Percentiles rank a stretch among this genome's conserved stretches.
These are phyloP conservation scores for Drosophila kepulauana DNA, from an alignment of 1,140 invertebrate species.

Conservation along the genomic window DNA sequence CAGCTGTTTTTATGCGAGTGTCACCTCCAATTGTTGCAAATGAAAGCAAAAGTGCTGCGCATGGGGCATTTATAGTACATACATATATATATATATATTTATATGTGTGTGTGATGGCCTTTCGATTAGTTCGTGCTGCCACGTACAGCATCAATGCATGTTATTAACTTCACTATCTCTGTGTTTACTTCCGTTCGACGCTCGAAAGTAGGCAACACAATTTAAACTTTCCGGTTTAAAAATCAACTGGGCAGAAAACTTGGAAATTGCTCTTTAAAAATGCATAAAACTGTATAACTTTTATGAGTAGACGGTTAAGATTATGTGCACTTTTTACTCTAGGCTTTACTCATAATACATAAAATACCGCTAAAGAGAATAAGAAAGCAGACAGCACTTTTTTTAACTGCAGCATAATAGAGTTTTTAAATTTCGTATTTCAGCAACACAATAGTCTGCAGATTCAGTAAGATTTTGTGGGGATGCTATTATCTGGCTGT, in stretches of 20 bases:
- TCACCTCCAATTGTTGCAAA: slow-evolving; percentile 25
- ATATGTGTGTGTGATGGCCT: background rate
- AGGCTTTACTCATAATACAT: background rate
- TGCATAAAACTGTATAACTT: background rate
- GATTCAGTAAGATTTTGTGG: background rate
- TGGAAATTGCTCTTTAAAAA: background rate
- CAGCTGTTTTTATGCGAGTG: slow-evolving; percentile 30
- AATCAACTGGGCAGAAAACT: background rate
- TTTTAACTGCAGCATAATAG: background rate
- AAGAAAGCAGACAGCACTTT: background rate
- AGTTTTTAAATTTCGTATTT: background rate
- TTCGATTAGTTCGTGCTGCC: slow-evolving; percentile 29
- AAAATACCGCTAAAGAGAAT: background rate
- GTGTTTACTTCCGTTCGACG: background rate
- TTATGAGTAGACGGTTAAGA: background rate
- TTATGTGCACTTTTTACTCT: background rate
- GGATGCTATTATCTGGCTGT: background rate
- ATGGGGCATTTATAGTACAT: background rate
- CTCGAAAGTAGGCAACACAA: slow-evolving; percentile 69
- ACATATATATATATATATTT: no score
- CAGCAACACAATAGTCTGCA: background rate
- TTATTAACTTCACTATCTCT: slow-evolving; percentile 28
- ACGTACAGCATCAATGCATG: slow-evolving; percentile 33
- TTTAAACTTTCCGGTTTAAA: slow-evolving; percentile 43
- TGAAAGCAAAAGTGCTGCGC: slow-evolving; percentile 40